Percentiles rank a stretch among this genome's conserved stretches.
Evolutionary conservation across 1,140 invertebrate genomes (phyloP).

Genomic region (Sycobia sp.): DNA sequence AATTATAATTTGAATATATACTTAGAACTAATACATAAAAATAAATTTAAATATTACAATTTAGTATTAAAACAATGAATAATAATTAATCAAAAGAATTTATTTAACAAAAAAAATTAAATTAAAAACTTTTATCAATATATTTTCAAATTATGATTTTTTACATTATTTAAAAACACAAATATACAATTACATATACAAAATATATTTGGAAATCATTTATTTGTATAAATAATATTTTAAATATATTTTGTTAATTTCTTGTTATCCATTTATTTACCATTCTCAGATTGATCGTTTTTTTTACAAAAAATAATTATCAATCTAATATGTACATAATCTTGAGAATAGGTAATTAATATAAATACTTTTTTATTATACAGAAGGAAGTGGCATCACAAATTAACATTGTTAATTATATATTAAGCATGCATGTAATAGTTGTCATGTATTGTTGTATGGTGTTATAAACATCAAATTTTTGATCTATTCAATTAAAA

Average conservation of each 20-base stretch:
- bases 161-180: too few relatives aligned
- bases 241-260: constrained; percentile 18
- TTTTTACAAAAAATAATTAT: constrained; percentile 4
- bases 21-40: too few relatives aligned
- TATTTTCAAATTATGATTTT: not conserved
- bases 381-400: constrained; percentile 3
- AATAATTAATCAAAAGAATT: too few relatives aligned
- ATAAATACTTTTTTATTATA: constrained; percentile 22
- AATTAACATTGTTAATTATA: constrained; percentile 23
- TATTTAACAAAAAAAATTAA: too few relatives aligned
- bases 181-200: constrained; percentile 5
- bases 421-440: constrained; percentile 1
- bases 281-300: not conserved
- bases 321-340: constrained; percentile 20
- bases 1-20: too few relatives aligned
- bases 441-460: constrained; percentile 4
- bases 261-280: not conserved
- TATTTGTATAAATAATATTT: constrained; percentile 1
- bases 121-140: not conserved
- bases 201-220: too few relatives aligned
- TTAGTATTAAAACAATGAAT: too few relatives aligned
- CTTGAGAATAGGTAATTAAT: constrained; percentile 1
- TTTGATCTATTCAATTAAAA: not conserved
- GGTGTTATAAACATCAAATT: constrained; percentile 8
- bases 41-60: too few relatives aligned